Evolutionary conservation across 2,888 invertebrate genomes (phyloP), one percentile per base, ranked within the genome.

Genomic region (Lissocephala sabroskyi): DNA sequence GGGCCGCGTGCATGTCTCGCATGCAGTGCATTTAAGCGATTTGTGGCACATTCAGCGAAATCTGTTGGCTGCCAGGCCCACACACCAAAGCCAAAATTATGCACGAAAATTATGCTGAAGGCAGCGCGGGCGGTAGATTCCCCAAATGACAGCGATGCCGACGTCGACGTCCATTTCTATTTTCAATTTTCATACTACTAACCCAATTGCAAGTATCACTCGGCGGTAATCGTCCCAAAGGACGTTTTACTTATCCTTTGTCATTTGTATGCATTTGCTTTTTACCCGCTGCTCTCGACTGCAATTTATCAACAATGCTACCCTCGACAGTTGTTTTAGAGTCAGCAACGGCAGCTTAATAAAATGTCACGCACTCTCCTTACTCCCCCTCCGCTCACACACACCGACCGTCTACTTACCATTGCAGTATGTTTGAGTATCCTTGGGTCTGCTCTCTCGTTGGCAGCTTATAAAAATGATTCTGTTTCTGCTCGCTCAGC

Each of bases 291-390:
- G 36, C 46, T 41, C 49, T 37, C 17, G 14, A 37, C 14, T 37
- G 10, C 37, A 1, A 71, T 71, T 77, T 77, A 59, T 71, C 77
- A 77, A 64, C 64, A 64, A 71, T 66, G 66, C 66, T n/a, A n/a
- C n/a, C n/a, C n/a, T 74, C 26, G 46, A 41, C 26, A 46, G 32
- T 3, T 32, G 33, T 30, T 40, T 28, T 7, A 10, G 32, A 7
- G n/a, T 7, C 39, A 32, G 13, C 29, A 14, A n/a, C 16, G 9
- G n/a, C 14, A 28, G 16, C 16, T 70, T 76, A 67, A 71, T 56
- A 67, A 62, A 71, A 67, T 59, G 67, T 66, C 76, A 70, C 67
- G 67, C 68, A 70, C 57, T 74, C 7, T 23, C 23, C 23, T 23
- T 35, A 14, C 9, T 29, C 29, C 29, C 5, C 16, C 17, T 6